Evolutionary conservation across 2,888 invertebrate species (phyloP), one percentile per base, ranked within the genome.

Genomic region (Zaprionus bogoriensis): DNA sequence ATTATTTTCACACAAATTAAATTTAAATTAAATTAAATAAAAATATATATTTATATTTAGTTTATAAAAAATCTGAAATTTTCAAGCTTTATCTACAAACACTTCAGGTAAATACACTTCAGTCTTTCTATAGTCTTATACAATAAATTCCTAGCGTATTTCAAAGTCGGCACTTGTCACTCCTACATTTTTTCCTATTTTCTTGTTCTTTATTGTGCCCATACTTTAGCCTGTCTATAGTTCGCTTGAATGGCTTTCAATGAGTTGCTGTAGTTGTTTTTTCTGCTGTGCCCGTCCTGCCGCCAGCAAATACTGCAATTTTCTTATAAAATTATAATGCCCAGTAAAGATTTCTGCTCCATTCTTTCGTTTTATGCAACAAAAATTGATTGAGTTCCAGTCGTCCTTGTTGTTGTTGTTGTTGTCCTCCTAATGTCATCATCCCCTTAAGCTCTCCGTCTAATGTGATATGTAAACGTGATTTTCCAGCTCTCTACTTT

Each of bases 251-350:
- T 66, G 63, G 48, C 48, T 72, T 61, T 69, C 81, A 68, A 81
- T 80, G 68, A 62, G 50, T 28, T 44, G 55, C 22, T 48, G 53
- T 46, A 25, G 17, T 47, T 48, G 39, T 23, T 53, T 42, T 55
- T 55, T 36, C 28, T 20, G 48, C 25, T 46, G 46, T 27, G 45
- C 45, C 27, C 38, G 46, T 52, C 32, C 46, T 52, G 67, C 55
- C 62, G 38, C 30, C 53, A 58, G 67, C 74, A 74, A 67, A 63
- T 55, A 71, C 69, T 74, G 82, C 80, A 82, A 77, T 85, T 82
- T 82, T 82, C 85, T 80, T 82, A 85, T 82, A 77, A 85, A 80
- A 82, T 80, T 74, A 80, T 80, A 77, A 82, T 82, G 80, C 74
- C 60, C 78, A 73, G 60, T 59, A 64, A 67, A 66, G 69, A 59